These are phyloP conservation scores for Microcebus tavaratra DNA, from an alignment of 2,113 vertebrate genomes.

Conservation along the genomic window DNA sequence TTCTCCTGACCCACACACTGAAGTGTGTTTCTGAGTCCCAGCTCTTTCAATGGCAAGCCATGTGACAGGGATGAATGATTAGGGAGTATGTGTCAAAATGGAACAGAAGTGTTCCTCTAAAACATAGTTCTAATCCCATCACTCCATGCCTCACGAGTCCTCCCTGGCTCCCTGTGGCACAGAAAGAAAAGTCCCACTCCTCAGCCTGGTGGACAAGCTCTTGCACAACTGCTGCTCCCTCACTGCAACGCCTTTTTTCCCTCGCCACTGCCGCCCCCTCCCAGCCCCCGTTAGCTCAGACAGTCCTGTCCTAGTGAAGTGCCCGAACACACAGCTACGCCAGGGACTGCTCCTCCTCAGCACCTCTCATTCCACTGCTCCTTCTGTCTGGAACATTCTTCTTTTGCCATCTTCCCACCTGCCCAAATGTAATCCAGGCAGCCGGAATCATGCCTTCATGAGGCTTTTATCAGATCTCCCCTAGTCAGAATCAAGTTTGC, in stretches of 20 bases:
- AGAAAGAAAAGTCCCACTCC: neutral
- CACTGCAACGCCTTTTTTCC: fast-evolving
- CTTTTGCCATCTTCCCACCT: neutral
- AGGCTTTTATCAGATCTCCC: neutral
- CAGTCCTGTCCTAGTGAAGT: neutral
- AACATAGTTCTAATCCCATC: neutral
- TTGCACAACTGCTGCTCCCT: fast-evolving
- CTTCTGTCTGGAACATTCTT: neutral
- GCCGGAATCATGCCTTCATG: neutral
- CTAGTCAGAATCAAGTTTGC: neutral
- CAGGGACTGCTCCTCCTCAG: neutral
- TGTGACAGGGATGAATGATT: neutral
- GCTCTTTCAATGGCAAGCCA: neutral
- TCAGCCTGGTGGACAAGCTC: neutral
- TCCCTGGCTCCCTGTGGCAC: neutral
- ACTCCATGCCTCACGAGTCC: neutral
- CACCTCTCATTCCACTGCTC: fast-evolving
- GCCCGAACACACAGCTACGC: too few relatives aligned
- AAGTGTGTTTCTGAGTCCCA: neutral
- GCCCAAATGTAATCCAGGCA: neutral
- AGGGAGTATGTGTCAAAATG: neutral
- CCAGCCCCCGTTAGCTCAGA: fast-evolving
- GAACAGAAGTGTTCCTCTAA: neutral
- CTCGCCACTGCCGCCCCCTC: neutral
- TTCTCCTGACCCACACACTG: neutral